Evolutionary conservation across 2,797 vertebrate species (phyloP), one percentile per base, ranked within the genome.

Genomic region (Bryconaethiops microstoma): DNA sequence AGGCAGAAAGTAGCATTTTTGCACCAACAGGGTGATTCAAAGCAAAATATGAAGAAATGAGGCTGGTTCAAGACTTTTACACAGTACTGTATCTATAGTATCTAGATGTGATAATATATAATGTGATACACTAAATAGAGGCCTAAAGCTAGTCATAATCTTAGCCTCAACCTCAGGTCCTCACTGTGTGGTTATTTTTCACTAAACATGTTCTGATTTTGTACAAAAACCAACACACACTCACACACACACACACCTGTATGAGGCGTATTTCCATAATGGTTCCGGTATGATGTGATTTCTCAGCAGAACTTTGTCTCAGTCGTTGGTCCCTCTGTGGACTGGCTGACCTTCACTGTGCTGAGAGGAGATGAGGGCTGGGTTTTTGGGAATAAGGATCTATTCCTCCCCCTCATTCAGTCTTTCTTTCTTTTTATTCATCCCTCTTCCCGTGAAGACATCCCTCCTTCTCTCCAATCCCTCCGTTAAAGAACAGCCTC

Each of bases 371-470:
- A 87, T 75, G 50, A 52, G 87, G 80, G 83, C 73, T 42, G 19
- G 77, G 77, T 88, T 85, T 54, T 45, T 23, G 83, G 80, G 88
- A 88, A 84, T 67, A 81, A 55, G 88, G 79, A 84, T 89, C 91
- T 88, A 89, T 90, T 75, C 77, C 74, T 79, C 76, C 62, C 40
- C 42, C 73, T 54, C 23, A 73, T 65, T 79, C 65, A 19, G 19
- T 74, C 65, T 81, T 50, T 75, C 16, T 78, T 16, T 40, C 12
- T 79, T 42, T 75, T 63, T 70, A 55, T 59, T n/a, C 50, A 42
- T 79, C 64, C 71, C 68, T 59, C 55, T 82, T 65, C 64, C 81
- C 45, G 82, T 80, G 70, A 83, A 84, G 80, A 85, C 3, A 55
- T 68, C 76, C 57, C 68, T 64, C 54, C 63, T 35, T 40, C 67